Conservation (phyloP, 2,888 invertebrate species). For the Andrena trimmerana region DNA sequence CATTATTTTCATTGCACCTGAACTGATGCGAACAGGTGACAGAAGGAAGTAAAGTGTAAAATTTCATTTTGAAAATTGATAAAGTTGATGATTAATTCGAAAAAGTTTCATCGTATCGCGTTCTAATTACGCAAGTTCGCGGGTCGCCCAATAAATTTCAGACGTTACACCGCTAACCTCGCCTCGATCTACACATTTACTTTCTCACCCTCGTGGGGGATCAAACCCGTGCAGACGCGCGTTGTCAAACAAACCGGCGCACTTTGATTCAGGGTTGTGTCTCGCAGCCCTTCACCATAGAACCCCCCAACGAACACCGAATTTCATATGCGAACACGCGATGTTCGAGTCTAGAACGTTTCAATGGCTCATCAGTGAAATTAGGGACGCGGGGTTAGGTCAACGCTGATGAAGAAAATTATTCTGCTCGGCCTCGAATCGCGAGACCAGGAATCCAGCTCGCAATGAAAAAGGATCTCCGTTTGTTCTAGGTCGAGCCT, state of each 20-base stretch:
- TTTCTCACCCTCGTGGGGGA: constrained; percentile 29
- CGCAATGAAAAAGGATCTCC: constrained; percentile 19
- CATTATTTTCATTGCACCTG: not conserved
- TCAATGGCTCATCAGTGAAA: constrained; percentile 15
- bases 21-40: not conserved
- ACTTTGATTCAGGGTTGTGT: constrained; percentile 53
- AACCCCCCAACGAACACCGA: constrained; percentile 35
- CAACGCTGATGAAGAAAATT: constrained; percentile 28
- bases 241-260: constrained; percentile 38
- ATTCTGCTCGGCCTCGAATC: constrained; percentile 24
- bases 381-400: constrained; percentile 5
- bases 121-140: not conserved
- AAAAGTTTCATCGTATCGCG: not conserved
- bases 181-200: not conserved
- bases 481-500: constrained; percentile 55
- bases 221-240: constrained; percentile 34
- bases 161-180: not conserved
- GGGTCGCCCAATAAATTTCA: constrained; percentile 3
- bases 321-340: constrained; percentile 56
- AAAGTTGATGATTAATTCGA: not conserved
- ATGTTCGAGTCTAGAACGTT: constrained; percentile 43
- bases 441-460: constrained; percentile 12
- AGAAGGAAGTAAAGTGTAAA: not conserved
- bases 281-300: constrained; percentile 14
- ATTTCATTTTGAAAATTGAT: not conserved